phyloP scores from a whole-genome alignment of 2,797 vertebrate species.

The Gymnoscopelus braueri region DNA sequence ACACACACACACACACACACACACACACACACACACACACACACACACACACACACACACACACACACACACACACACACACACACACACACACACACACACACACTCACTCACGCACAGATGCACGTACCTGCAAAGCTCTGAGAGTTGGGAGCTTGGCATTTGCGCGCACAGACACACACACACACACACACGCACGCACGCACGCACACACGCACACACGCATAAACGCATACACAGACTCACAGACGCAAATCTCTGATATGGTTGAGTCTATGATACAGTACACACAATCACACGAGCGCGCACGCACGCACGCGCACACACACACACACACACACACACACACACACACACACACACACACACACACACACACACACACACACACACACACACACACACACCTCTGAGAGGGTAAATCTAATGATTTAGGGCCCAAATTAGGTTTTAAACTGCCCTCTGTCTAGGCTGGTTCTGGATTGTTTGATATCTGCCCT shows the following conservation, averaged over 20 bases:
- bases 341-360: slow-evolving; percentile 1
- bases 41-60: slow-evolving; percentile 70
- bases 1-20: slow-evolving; percentile 6
- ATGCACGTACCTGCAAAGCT: neutral
- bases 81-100: slow-evolving; percentile 6
- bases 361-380: slow-evolving; percentile 6
- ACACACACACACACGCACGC: neutral
- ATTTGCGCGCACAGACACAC: neutral
- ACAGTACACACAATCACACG: neutral
- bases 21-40: slow-evolving; percentile 10
- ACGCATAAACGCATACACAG: neutral
- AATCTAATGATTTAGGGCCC: slow-evolving; percentile 85
- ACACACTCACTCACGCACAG: slow-evolving; percentile 25
- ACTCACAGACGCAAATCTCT: slow-evolving; percentile 1
- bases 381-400: slow-evolving; percentile 22
- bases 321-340: neutral
- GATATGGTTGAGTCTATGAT: no score
- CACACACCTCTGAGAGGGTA: slow-evolving; percentile 32
- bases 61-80: slow-evolving; percentile 6
- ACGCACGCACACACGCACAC: slow-evolving; percentile 3
- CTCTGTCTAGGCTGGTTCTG: slow-evolving; percentile 76
- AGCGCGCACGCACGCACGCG: neutral
- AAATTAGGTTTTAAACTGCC: slow-evolving; percentile 84
- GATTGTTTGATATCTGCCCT: slow-evolving; percentile 73
- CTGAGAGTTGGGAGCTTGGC: neutral